Evolutionary conservation across 2,113 vertebrate genomes (phyloP).

Genomic region (Dasyornis broadbenti): DNA sequence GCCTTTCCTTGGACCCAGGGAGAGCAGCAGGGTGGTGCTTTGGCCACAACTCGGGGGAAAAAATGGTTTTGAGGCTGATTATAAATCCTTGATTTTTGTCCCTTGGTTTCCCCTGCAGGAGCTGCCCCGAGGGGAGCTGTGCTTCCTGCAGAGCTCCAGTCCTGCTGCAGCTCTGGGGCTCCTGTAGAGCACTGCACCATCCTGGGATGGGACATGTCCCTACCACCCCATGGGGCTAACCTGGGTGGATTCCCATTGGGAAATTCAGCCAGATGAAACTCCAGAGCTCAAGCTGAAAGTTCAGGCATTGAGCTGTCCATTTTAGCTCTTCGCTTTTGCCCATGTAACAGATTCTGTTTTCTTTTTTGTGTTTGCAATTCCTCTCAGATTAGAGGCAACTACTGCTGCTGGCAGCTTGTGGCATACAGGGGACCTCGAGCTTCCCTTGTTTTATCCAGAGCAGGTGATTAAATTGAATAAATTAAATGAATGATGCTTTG

Average conservation of each 20-base stretch:
- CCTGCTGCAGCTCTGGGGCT: background rate
- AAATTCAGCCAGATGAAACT: background rate
- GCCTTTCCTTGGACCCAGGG: background rate
- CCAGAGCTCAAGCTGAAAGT: background rate
- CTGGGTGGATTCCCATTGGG: background rate
- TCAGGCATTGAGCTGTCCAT: background rate
- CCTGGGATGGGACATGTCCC: background rate
- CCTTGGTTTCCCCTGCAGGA: background rate
- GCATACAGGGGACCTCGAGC: background rate
- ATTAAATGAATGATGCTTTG: background rate
- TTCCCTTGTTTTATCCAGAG: background rate
- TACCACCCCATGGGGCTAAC: background rate
- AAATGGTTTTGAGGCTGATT: background rate
- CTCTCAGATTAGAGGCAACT: background rate
- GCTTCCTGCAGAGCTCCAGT: background rate
- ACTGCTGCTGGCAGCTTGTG: background rate
- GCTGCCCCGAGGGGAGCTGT: background rate
- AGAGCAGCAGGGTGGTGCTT: background rate
- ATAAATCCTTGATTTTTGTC: background rate
- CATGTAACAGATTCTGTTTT: background rate
- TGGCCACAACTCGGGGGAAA: background rate
- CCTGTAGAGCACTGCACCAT: fast-evolving
- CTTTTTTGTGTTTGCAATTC: background rate
- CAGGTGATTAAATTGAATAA: background rate
- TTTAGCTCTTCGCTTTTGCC: background rate